These are phyloP conservation scores for Neopipo cinnamomea DNA, from an alignment of 2,113 vertebrate genomes.

Conservation along the genomic window DNA sequence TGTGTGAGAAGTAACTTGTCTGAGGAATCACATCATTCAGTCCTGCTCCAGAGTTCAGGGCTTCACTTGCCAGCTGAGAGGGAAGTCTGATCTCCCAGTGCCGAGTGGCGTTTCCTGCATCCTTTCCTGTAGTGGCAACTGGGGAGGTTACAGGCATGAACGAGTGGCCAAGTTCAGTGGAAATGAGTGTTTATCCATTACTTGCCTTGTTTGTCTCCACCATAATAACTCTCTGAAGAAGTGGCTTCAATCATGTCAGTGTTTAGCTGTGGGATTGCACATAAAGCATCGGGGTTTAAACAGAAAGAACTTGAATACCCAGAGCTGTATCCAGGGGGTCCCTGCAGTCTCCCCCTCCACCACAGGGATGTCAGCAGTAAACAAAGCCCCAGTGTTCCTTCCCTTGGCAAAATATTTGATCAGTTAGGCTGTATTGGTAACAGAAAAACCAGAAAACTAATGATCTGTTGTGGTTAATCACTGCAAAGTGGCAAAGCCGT, in stretches of 20 bases:
- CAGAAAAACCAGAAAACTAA: not conserved
- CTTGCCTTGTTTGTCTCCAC: slow-evolving; percentile 9
- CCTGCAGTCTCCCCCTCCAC: not conserved
- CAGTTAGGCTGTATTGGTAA: fast-evolving
- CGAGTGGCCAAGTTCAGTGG: not conserved
- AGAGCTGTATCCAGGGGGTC: not conserved
- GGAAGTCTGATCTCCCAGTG: not conserved
- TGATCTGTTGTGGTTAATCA: not conserved
- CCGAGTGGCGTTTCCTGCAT: not conserved
- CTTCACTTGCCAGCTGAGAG: not conserved
- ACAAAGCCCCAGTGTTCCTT: not conserved
- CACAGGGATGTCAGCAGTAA: not conserved
- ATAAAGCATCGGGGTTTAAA: not conserved
- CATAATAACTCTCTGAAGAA: not conserved
- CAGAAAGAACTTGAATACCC: not conserved
- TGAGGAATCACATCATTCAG: not conserved
- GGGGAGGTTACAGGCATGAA: not conserved
- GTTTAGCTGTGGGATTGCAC: not conserved
- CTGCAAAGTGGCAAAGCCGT: not conserved
- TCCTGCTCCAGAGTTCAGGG: not conserved
- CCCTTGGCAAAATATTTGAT: not conserved
- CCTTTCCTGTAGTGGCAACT: not conserved
- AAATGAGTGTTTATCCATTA: slow-evolving; percentile 5
- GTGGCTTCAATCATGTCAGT: not conserved
- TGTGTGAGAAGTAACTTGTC: not conserved